These are phyloP conservation scores for Microcebus murinus DNA, from an alignment of 2,113 vertebrate species.

Conservation along the genomic window DNA sequence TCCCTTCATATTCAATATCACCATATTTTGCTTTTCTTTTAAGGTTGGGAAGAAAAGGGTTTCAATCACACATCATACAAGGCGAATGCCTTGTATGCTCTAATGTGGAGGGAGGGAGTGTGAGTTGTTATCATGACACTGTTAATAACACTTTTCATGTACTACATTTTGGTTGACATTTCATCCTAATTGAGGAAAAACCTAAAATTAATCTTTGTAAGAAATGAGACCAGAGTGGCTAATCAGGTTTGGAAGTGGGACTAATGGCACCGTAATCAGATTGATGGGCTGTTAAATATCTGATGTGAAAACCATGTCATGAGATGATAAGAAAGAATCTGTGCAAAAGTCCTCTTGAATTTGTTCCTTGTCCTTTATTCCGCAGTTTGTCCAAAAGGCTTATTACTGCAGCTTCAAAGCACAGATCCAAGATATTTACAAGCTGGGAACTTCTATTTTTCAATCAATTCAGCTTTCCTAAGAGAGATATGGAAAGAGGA, in stretches of 20 bases:
- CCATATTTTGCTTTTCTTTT: slow-evolving; percentile 42
- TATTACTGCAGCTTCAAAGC: slow-evolving; percentile 56
- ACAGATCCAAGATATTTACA: slow-evolving; percentile 43
- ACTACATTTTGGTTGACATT: slow-evolving; percentile 72
- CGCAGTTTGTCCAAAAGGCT: slow-evolving; percentile 33
- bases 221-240: slow-evolving; percentile 56
- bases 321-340: slow-evolving; percentile 40
- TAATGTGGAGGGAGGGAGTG: slow-evolving; percentile 10
- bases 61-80: background rate
- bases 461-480: slow-evolving; percentile 39
- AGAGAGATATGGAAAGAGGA: background rate
- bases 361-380: slow-evolving; percentile 54
- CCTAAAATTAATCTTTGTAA: slow-evolving; percentile 72
- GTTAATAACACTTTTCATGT: slow-evolving; percentile 65
- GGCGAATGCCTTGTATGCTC: slow-evolving; percentile 37
- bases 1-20: slow-evolving; percentile 30
- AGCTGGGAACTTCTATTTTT: slow-evolving; percentile 52
- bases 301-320: slow-evolving; percentile 67
- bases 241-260: slow-evolving; percentile 69
- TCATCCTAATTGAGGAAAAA: slow-evolving; percentile 64
- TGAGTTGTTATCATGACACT: slow-evolving; percentile 48
- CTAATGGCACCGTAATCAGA: slow-evolving; percentile 69
- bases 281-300: slow-evolving; percentile 64
- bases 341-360: slow-evolving; percentile 43
- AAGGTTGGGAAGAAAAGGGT: background rate